Evolutionary conservation across 2,113 vertebrate genomes (phyloP).

Genomic region (Choloepus hoffmanni): DNA sequence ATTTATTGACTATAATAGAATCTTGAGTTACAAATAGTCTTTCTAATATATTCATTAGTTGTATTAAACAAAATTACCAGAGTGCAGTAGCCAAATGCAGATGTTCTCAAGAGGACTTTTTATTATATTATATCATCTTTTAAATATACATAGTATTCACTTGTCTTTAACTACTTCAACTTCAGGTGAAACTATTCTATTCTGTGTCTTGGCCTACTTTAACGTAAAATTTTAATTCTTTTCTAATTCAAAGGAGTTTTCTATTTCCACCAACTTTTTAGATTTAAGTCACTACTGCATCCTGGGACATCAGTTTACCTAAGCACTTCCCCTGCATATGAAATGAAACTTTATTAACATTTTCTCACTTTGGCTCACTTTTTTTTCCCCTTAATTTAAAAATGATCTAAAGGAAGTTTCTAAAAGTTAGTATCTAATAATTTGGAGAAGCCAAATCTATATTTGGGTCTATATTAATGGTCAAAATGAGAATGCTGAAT

Average conservation of each 20-base stretch:
- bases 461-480: slow-evolving; percentile 10
- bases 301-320: neutral
- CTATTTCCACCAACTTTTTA: neutral
- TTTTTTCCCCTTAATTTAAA: neutral
- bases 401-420: neutral
- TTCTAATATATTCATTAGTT: neutral
- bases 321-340: neutral
- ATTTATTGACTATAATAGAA: neutral
- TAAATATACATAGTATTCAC: neutral
- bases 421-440: slow-evolving; percentile 32
- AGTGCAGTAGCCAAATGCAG: no score
- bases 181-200: slow-evolving; percentile 3
- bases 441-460: slow-evolving; percentile 34
- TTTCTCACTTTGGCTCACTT: neutral
- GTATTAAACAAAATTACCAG: neutral
- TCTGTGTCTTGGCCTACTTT: neutral
- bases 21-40: neutral
- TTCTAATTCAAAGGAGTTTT: neutral
- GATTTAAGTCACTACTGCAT: neutral
- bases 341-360: neutral
- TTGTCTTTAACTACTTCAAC: neutral
- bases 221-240: slow-evolving; percentile 13
- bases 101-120: neutral
- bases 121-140: neutral
- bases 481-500: neutral